Percentiles rank a stretch among this genome's conserved stretches.
phyloP scores from a whole-genome alignment of 1,140 invertebrate genomes.

The Hylaeus volcanicus region DNA sequence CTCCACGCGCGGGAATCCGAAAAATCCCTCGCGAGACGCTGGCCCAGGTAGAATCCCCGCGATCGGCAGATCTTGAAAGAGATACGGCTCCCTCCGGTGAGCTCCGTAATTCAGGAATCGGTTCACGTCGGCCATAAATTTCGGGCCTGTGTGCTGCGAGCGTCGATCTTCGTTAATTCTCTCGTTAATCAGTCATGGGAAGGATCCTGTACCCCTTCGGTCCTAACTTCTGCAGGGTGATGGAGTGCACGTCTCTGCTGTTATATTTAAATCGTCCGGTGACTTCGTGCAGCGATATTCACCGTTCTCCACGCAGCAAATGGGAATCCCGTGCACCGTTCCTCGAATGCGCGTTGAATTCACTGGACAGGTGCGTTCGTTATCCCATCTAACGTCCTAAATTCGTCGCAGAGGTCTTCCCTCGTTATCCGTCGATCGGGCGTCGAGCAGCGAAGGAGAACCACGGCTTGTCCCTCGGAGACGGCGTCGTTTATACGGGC shows the following conservation, averaged over 20 bases:
- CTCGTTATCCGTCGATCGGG: constrained; percentile 22
- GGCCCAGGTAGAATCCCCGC: not conserved
- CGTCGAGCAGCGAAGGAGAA: constrained; percentile 32
- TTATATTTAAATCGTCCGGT: too few species aligned
- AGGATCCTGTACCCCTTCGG: too few species aligned
- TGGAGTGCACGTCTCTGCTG: too few species aligned
- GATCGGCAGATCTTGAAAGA: constrained; percentile 7
- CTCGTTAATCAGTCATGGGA: constrained; percentile 43
- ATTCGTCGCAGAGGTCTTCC: too few species aligned
- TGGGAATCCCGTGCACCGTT: too few species aligned
- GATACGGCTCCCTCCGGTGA: constrained; percentile 22
- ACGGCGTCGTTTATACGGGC: constrained; percentile 45
- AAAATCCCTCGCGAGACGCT: not conserved
- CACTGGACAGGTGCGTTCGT: too few species aligned
- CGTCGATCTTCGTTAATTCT: constrained; percentile 45
- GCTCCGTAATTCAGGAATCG: constrained; percentile 39
- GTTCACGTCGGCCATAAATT: constrained; percentile 2
- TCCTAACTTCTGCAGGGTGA: too few species aligned
- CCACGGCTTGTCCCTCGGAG: constrained; percentile 17
- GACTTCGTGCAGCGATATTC: too few species aligned
- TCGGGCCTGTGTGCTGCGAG: not conserved
- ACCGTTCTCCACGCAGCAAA: too few species aligned
- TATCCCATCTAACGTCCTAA: too few species aligned
- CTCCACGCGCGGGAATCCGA: not conserved
- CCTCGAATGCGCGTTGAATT: too few species aligned